These are phyloP conservation scores for Phania funesta DNA, from an alignment of 2,888 invertebrate species.

Conservation along the genomic window DNA sequence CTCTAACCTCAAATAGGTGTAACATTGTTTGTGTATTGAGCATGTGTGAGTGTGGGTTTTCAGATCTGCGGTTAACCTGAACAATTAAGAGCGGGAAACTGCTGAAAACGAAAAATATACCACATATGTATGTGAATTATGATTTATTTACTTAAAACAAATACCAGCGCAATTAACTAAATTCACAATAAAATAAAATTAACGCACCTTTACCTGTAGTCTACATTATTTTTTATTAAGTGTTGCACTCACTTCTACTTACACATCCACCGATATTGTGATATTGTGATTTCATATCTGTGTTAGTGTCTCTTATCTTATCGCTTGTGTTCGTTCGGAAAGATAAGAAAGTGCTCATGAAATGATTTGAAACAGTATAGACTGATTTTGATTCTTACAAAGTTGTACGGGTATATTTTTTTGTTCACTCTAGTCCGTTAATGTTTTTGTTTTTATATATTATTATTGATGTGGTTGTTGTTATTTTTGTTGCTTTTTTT, in stretches of 20 bases:
- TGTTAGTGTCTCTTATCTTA: slow-evolving; percentile 76
- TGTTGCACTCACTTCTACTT: not conserved
- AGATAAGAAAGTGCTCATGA: slow-evolving; percentile 62
- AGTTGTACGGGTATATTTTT: slow-evolving; percentile 2
- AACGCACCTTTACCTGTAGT: slow-evolving; percentile 58
- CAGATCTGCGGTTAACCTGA: slow-evolving; percentile 67
- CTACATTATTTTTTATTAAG: slow-evolving; percentile 1
- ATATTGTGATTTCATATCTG: not conserved
- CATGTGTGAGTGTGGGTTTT: slow-evolving; percentile 31
- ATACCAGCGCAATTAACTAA: slow-evolving; percentile 25
- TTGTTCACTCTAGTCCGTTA: slow-evolving; percentile 34
- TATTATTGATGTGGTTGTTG: slow-evolving; percentile 26
- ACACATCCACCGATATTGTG: not conserved
- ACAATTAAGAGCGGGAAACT: slow-evolving; percentile 65
- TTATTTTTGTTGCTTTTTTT: not conserved
- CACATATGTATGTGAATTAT: slow-evolving; percentile 68
- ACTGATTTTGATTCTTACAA: slow-evolving; percentile 53
- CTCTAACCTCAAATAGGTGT: slow-evolving; percentile 29
- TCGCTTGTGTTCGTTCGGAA: slow-evolving; percentile 70
- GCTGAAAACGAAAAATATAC: slow-evolving; percentile 30
- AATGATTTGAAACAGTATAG: slow-evolving; percentile 48
- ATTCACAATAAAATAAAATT: slow-evolving; percentile 12
- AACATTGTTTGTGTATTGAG: not conserved
- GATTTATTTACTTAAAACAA: slow-evolving; percentile 68
- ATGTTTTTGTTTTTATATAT: slow-evolving; percentile 32